Conservation (phyloP, 53 echinoderm and acorn worm genomes). For the Paracentrotus lividus region DNA sequence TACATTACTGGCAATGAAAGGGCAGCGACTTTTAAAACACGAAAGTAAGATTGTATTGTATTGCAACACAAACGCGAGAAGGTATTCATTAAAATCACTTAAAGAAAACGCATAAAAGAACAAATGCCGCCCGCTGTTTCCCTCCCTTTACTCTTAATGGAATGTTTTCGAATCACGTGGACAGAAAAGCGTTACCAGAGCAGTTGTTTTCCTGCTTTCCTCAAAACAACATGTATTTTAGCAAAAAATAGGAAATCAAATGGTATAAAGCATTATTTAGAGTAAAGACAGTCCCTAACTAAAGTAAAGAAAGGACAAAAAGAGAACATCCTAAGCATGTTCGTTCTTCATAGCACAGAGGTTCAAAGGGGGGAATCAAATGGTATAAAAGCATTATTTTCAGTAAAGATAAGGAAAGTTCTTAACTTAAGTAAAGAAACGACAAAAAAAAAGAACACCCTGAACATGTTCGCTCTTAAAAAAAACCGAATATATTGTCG, state of each 20-base stretch:
- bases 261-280: neutral
- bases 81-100: constrained; percentile 33
- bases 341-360: no score
- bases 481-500: no score
- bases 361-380: no score
- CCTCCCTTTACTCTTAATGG: neutral
- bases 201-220: neutral
- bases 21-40: constrained; percentile 71
- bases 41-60: constrained; percentile 71
- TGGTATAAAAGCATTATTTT: no score
- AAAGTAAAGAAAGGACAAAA: no score
- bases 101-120: constrained; percentile 31
- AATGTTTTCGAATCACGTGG: neutral
- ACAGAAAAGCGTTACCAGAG: neutral
- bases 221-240: neutral
- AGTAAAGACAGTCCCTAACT: no score
- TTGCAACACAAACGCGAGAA: constrained; percentile 56
- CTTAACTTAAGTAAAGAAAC: no score
- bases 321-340: no score
- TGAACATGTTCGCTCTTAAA: no score
- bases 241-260: neutral
- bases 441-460: no score
- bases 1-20: constrained; percentile 50
- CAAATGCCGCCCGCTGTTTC: constrained; percentile 27
- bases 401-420: no score